Percentiles rank a stretch among this genome's conserved stretches.
phyloP scores from a whole-genome alignment of 2,797 vertebrate species.

The Artibeus lituratus region DNA sequence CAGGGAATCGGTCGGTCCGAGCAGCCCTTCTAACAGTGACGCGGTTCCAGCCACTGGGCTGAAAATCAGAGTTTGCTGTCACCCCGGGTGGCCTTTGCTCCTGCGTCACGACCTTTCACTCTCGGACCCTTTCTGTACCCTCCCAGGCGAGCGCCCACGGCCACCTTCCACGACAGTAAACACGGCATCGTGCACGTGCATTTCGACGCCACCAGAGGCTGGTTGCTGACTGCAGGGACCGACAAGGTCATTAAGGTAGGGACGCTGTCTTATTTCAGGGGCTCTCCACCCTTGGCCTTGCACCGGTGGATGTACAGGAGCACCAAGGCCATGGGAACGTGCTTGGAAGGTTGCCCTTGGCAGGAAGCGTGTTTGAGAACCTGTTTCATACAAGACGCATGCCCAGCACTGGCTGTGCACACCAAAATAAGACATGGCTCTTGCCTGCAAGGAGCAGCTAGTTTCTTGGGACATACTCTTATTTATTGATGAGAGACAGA shows the following conservation, averaged over 20 bases:
- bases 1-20: not conserved
- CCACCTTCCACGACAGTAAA: conserved; percentile 97
- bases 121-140: not conserved
- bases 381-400: rapidly evolving
- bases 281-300: rapidly evolving
- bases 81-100: not conserved
- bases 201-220: conserved; percentile 94
- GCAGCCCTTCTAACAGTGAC: not conserved
- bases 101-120: not conserved
- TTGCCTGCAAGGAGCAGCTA: not conserved
- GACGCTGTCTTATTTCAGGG: not conserved
- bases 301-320: not conserved
- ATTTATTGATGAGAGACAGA: too few relatives aligned
- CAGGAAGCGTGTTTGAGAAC: not conserved
- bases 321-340: not conserved
- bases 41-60: not conserved
- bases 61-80: not conserved
- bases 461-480: not conserved
- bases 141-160: conserved; percentile 93
- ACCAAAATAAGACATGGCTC: not conserved
- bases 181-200: conserved; percentile 94
- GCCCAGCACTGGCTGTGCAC: not conserved
- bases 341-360: not conserved
- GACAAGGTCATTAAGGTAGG: conserved; percentile 96
- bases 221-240: conserved; percentile 93